Base-by-base conservation (phyloP, 2,113 vertebrate genomes). In the Myiozetetes cayanensis region DNA sequence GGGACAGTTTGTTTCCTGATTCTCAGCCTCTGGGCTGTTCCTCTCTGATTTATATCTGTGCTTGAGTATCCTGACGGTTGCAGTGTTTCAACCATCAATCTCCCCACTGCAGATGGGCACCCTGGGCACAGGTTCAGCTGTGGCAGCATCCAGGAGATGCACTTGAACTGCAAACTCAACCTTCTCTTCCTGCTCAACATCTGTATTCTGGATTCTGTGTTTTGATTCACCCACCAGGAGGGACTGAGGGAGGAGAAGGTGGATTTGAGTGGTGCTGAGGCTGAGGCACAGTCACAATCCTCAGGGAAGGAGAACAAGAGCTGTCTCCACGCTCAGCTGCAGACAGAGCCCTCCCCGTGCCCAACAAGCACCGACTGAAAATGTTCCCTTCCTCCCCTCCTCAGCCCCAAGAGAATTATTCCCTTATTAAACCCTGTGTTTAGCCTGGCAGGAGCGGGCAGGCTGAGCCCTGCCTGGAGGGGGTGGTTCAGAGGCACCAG, bases 401-500 rank as follows among this genome's bases (percentile, higher is more conserved):
- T 70, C 35, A 77, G 67, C 91, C 94, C 62, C 67, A 12, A 22
- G 78, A 76, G 63, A 74, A 85, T 82, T 46, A 89, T 90, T 96
- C 75, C 85, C 85, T 24, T 58, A 70, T 56, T 49, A n/a, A 79
- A 65, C 25, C 12, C 70, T 71, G 90, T 97, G 95, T 92, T 95
- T 94, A 84, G 91, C 89, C 72, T 75, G 17, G 72, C 50, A 12
- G 87, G 77, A 75, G 84, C 4, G 2, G 7, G 35, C 76, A 41
- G 84, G 46, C 84, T 96, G 86, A 78, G 30, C 74, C 50, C 65
- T 3, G 8, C 79, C 35, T 1, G 3, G 46, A 68, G 68, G 31
- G 2, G 7, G 25, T 25, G 73, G 35, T 68, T 84, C 61, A 6
- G 68, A 39, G 73, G 41, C 75, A 70, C 83, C 77, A 30, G 43